Evolutionary conservation across 2,113 vertebrate species (phyloP).

Genomic region (Ondatra zibethicus): DNA sequence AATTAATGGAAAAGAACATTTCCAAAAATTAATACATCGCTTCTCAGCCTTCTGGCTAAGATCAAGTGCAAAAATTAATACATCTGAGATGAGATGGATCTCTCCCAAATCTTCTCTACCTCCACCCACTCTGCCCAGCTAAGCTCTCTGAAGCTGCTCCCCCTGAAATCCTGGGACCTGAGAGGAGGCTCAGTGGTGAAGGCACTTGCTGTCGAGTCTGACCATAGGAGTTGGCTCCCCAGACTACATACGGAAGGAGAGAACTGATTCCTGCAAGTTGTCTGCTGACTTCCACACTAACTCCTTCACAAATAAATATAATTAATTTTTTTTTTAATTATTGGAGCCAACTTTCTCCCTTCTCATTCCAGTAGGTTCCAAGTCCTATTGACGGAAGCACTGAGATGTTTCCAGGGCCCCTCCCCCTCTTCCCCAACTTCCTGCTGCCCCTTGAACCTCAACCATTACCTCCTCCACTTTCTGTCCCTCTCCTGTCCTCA

Average conservation of each 20-base stretch:
- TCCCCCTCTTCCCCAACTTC: neutral
- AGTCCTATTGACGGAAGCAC: neutral
- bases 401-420: neutral
- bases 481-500: neutral
- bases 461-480: neutral
- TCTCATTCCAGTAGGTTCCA: neutral
- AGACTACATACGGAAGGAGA: neutral
- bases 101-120: neutral
- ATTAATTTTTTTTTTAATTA: neutral
- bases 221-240: too few relatives aligned
- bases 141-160: too few relatives aligned
- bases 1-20: neutral
- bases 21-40: neutral
- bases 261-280: neutral
- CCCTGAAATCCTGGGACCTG: neutral
- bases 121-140: neutral
- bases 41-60: too few relatives aligned
- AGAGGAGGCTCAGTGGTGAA: neutral
- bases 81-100: neutral
- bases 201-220: too few relatives aligned
- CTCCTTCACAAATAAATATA: neutral
- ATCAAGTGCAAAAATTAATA: neutral
- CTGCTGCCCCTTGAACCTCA: neutral
- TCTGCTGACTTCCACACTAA: neutral
- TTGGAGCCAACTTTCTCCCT: neutral